Conservation (phyloP, 2,888 invertebrate genomes). For the Amphipyra tragopoginis region DNA sequence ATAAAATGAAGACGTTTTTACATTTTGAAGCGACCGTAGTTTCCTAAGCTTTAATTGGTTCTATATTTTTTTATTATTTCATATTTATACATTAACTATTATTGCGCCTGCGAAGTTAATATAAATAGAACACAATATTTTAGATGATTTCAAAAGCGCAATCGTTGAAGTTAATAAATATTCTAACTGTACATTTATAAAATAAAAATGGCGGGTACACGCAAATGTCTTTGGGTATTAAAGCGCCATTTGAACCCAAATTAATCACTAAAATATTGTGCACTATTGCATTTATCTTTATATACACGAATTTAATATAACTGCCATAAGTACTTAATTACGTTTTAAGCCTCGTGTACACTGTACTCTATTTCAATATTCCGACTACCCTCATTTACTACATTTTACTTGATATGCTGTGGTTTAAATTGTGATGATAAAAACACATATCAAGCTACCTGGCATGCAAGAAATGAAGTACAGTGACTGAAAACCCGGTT, state of each 20-base stretch:
- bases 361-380: conserved; percentile 33
- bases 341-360: conserved; percentile 47
- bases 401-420: conserved; percentile 1
- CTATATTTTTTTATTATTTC: conserved; percentile 18
- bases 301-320: conserved; percentile 41
- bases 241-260: neutral
- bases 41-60: conserved; percentile 46
- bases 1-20: conserved; percentile 11
- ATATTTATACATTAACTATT: conserved; percentile 29
- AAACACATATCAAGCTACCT: conserved; percentile 4
- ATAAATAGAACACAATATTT: conserved; percentile 37
- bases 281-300: conserved; percentile 19
- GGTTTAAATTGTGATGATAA: conserved; percentile 32
- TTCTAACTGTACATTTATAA: neutral
- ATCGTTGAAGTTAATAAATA: conserved; percentile 13
- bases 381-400: conserved; percentile 1
- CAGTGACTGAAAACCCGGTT: conserved; percentile 14
- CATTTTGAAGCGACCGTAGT: conserved; percentile 37
- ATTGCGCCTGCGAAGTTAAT: conserved; percentile 39
- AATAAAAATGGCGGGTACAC: too few relatives aligned
- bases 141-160: conserved; percentile 2
- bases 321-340: conserved; percentile 54
- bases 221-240: neutral
- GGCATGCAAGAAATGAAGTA: conserved; percentile 27
- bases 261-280: conserved; percentile 34